Base-by-base conservation (phyloP, 2,888 invertebrate genomes). In the Achlya flavicornis region DNA sequence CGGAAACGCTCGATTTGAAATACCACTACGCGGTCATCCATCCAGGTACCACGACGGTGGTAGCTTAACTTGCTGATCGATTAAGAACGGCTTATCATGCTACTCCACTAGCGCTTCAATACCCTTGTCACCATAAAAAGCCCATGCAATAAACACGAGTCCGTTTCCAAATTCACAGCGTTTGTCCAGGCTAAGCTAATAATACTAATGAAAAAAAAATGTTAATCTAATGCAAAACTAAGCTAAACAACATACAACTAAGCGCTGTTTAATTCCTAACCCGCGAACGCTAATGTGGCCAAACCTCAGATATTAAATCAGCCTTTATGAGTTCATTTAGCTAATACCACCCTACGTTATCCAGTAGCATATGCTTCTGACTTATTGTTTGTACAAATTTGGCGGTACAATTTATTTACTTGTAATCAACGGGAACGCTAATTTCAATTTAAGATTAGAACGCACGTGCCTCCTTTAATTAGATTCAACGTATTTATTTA, bases 261-360 rank as follows among this genome's bases (percentile, higher is more conserved):
- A 75, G 71, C 71, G 63, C 64, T 64, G 69, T 76, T 72, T 72
- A 68, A 74, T 72, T 71, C 32, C 35, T 67, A 69, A 63, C 66
- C 65, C 53, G 53, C 53, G 53, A 53, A 19, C 69, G 71, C 76
- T 80, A 83, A 84, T 82, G 76, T 76, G 68, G 72, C 80, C 76
- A 70, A 80, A 81, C 79, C 73, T 77, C 78, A 74, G 72, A 78
- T 79, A 81, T 81, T 87, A 85, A 83, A 86, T 87, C 84, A 83
- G 64, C 58, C 81, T 79, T 86, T 87, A 87, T 84, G 82, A 88
- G 80, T 89, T 88, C 85, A 89, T 89, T 88, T 87, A 84, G 80
- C 80, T 80, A 80, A 76, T 79, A 72, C 80, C 74, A 60, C 43
- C 43, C 43, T 60, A 60, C 60, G 26, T 58, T 64, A 48, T 63